Evolutionary conservation across 2,888 invertebrate genomes (phyloP).

Genomic region (Heliothis peltigera): DNA sequence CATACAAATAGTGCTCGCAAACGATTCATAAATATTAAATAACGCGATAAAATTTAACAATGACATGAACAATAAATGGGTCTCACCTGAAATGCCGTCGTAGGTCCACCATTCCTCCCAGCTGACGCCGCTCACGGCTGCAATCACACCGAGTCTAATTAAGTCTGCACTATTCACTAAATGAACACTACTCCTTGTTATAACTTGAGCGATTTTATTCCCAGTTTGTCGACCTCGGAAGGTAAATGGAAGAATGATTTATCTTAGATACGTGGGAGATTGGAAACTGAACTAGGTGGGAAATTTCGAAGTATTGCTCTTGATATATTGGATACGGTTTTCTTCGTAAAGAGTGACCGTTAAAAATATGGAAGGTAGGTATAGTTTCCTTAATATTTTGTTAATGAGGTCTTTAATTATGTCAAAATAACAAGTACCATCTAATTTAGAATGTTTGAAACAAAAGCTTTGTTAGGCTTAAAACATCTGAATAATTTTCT

Average conservation of each 20-base stretch:
- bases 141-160: slow-evolving; percentile 89
- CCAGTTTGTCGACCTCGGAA: slow-evolving; percentile 42
- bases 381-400: neutral
- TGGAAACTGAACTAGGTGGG: slow-evolving; percentile 34
- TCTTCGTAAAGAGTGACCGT: slow-evolving; percentile 14
- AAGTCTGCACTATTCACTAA: slow-evolving; percentile 80
- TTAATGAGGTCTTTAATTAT: neutral
- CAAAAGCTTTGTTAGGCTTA: no score
- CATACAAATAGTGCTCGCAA: slow-evolving; percentile 54
- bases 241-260: slow-evolving; percentile 41
- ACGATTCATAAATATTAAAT: slow-evolving; percentile 58
- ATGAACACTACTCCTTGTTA: slow-evolving; percentile 66
- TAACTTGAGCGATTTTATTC: slow-evolving; percentile 56
- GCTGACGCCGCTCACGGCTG: slow-evolving; percentile 94
- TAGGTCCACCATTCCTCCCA: slow-evolving; percentile 99
- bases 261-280: slow-evolving; percentile 36
- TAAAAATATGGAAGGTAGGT: neutral
- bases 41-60: slow-evolving; percentile 56
- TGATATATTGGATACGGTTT: slow-evolving; percentile 30
- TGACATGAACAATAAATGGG: slow-evolving; percentile 55
- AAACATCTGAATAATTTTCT: no score
- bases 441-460: no score
- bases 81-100: slow-evolving; percentile 97
- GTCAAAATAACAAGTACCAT: slow-evolving; percentile 43
- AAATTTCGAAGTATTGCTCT: slow-evolving; percentile 15